Base-by-base conservation (phyloP, 2,888 invertebrate genomes). In the Megalurothrips usitatus region DNA sequence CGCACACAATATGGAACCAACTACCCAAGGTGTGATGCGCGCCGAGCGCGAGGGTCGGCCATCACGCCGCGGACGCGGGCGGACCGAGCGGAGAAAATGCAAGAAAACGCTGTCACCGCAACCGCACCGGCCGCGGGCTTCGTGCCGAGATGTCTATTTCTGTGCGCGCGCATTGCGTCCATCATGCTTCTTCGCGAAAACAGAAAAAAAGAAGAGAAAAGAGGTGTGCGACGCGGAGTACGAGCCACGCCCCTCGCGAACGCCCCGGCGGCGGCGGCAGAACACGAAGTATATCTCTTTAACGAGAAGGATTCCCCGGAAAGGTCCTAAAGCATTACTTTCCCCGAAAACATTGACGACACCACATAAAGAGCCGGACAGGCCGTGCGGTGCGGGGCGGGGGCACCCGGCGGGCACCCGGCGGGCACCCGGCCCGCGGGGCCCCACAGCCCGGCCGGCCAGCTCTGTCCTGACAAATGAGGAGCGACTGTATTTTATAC, bases 401-500 rank as follows among this genome's bases (percentile, higher is more conserved):
- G n/a, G n/a, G n/a, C n/a, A n/a, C n/a, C n/a, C n/a, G n/a, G n/a
- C n/a, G n/a, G n/a, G n/a, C n/a, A n/a, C n/a, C n/a, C n/a, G n/a
- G n/a, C n/a, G n/a, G n/a, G n/a, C n/a, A n/a, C n/a, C n/a, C n/a
- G n/a, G n/a, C 6, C 68, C 6, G 68, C 23, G 58, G 14, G 58
- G 58, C 58, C 17, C 19, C 52, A 1, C 52, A 52, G 52, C 34
- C 34, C 58, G 58, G 58, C 58, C 58, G 6, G 58, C 52, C 52
- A 14, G 58, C 26, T 10, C 68, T 43, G 68, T 75, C 68, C 68
- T 75, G 68, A 75, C 68, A 75, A 75, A 75, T 75, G 68, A 75
- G 68, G 68, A 75, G 68, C 68, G 68, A 75, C 68, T 75, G 68
- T 75, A 75, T 75, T 75, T 75, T 75, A 75, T 75, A 75, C 68